Evolutionary conservation across 2,888 invertebrate species (phyloP), one percentile per base, ranked within the genome.

Genomic region (Eupithecia subumbrata): DNA sequence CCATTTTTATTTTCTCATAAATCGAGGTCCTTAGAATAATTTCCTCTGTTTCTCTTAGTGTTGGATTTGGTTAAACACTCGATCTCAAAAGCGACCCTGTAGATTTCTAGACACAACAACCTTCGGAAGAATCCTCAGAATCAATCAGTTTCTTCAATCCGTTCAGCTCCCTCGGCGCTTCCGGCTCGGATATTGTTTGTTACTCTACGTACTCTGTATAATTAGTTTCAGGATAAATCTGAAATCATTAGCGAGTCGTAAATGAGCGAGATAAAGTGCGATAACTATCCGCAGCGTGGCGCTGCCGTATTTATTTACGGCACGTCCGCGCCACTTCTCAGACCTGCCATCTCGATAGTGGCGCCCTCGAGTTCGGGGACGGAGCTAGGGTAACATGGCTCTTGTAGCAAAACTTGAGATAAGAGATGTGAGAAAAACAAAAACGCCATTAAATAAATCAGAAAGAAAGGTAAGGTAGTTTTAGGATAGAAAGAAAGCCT

Each of bases 291-390:
- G 85, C 86, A 83, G 87, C 88, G 82, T 84, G 83, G 73, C 69
- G 52, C 87, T 83, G 86, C 88, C 89, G 89, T 91, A 88, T 91
- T 92, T 92, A 92, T 92, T 92, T 90, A 89, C 87, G 88, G 88
- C 92, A 92, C 91, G 91, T 91, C 86, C 88, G 88, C 89, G 85
- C 86, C 88, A 89, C 90, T 89, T 87, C 85, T 90, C 89, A 86
- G 83, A 76, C 83, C 78, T 78, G 79, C 81, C 86, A 91, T 90
- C 91, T 86, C 85, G 85, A 91, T 89, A 88, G 90, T 87, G 86
- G 89, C 88, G 87, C 83, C 77, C 77, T 71, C 72, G 70, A 60
- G 11, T 43, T 7, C 68, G 45, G 68, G 16, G 68, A 40, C 5
- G 43, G n/a, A 68, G 40, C 16, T 68, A 68, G 45, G 25, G 40